Conservation (phyloP, 2,888 invertebrate species). For the Aromia moschata region DNA sequence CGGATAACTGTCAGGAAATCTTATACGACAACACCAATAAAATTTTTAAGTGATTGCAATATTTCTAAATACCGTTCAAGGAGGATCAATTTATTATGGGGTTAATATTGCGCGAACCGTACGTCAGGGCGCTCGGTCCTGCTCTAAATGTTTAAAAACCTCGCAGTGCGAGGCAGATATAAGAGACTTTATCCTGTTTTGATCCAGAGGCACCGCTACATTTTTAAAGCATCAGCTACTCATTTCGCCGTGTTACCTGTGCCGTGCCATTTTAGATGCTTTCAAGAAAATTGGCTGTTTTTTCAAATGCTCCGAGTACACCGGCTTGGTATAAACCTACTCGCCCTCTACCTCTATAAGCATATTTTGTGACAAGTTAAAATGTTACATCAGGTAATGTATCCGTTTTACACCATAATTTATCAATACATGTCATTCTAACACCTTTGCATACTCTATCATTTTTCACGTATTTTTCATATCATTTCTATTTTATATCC, state of each 20-base stretch:
- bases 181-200: constrained; percentile 48
- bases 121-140: constrained; percentile 41
- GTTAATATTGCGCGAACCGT: constrained; percentile 34
- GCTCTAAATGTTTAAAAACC: constrained; percentile 47
- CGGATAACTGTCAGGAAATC: constrained; percentile 36
- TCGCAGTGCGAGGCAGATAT: constrained; percentile 48
- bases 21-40: constrained; percentile 48
- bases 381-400: constrained; percentile 44
- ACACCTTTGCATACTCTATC: constrained; percentile 41
- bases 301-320: constrained; percentile 45
- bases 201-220: constrained; percentile 53
- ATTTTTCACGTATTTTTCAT: constrained; percentile 35
- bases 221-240: constrained; percentile 60
- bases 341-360: constrained; percentile 27
- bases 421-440: constrained; percentile 47
- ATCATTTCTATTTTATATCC: constrained; percentile 26
- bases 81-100: constrained; percentile 49
- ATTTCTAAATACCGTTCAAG: constrained; percentile 51
- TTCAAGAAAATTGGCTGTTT: constrained; percentile 59
- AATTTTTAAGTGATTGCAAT: constrained; percentile 51
- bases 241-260: constrained; percentile 54
- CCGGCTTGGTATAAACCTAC: constrained; percentile 33
- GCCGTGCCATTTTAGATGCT: constrained; percentile 55
- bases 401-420: constrained; percentile 43
- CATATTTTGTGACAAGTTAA: constrained; percentile 42